Base-by-base conservation (phyloP, 2,113 vertebrate species). In the Corythornis madagascariensis region DNA sequence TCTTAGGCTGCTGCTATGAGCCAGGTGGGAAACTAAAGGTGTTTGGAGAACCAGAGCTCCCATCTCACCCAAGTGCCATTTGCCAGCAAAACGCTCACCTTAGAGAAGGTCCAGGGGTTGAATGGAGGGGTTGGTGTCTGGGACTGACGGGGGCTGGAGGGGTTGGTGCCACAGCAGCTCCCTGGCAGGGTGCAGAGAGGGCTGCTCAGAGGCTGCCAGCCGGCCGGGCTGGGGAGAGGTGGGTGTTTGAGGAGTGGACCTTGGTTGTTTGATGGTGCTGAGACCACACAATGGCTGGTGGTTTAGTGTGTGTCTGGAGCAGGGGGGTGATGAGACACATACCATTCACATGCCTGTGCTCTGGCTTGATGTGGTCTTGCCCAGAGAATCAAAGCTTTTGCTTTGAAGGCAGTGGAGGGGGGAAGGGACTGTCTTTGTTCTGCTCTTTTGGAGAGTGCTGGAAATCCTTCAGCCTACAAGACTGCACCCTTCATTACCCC, bases 361-460 rank as follows among this genome's bases (percentile, higher is more conserved):
- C 60, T 38, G 72, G 79, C 90, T 95, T 96, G 93, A 95, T 96
- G 96, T 97, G 96, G 96, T 94, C 93, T 86, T 8, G 6, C 31
- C 0, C 16, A 85, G 79, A 13, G 2, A 96, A 92, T 92, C 86
- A 93, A 92, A 94, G 86, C 75, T 66, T 93, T 83, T 71, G 72
- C 96, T 96, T 95, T 97, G 93, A 95, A 96, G 90, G 80, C 81
- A 2, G 33, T 6, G 4, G 78, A 89, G 93, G 87, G 92, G 92
- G 93, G 90, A 94, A 90, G 90, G 81, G 74, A 61, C 40, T 5
- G 85, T 77, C 96, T 97, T 97, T 95, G 95, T 97, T 97, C 96
- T 96, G 42, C 52, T 78, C 88, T 92, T 92, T 93, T 79, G 85
- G 93, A 95, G 92, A 83, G 84, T 0, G 1, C 79, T 95, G 92